Percentiles rank a stretch among this genome's conserved stretches.
phyloP scores from a whole-genome alignment of 2,888 invertebrate genomes.

The Sturmia bella region DNA sequence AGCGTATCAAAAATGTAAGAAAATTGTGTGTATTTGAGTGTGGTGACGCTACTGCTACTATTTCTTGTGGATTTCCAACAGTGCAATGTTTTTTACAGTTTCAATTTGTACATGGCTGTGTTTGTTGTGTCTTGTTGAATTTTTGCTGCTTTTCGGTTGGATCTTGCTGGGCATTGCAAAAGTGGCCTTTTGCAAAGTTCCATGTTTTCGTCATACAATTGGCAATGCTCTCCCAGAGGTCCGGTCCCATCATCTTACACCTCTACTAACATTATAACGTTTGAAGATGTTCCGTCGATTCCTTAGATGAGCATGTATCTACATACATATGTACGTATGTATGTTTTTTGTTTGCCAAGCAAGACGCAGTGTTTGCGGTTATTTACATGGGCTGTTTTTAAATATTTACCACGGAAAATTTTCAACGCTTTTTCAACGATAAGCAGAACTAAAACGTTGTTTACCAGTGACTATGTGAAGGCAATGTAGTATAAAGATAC shows the following conservation, averaged over 20 bases:
- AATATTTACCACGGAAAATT: conserved; percentile 71
- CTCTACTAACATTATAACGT: conserved; percentile 7
- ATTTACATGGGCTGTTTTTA: conserved; percentile 64
- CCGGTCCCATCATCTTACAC: conserved; percentile 40
- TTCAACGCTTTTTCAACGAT: conserved; percentile 58
- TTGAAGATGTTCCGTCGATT: conserved; percentile 31
- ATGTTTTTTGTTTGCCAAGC: conserved; percentile 4
- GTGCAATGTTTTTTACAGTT: conserved; percentile 46
- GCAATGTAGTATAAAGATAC: conserved; percentile 29
- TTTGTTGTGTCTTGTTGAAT: conserved; percentile 33
- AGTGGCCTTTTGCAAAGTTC: conserved; percentile 5
- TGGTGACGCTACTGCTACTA: conserved; percentile 75
- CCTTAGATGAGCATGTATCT: too few relatives aligned
- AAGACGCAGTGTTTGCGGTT: conserved; percentile 60
- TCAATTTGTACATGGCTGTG: conserved; percentile 11
- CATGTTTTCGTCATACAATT: conserved; percentile 66
- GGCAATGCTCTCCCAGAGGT: conserved; percentile 67
- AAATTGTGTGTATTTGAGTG: conserved; percentile 70
- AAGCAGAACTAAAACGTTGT: conserved; percentile 64
- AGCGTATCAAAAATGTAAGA: conserved; percentile 9
- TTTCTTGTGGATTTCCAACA: conserved; percentile 71
- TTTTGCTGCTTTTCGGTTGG: conserved; percentile 67
- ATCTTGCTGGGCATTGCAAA: conserved; percentile 66
- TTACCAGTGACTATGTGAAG: conserved; percentile 4
- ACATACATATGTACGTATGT: too few relatives aligned